Evolutionary conservation across 2,888 invertebrate species (phyloP), one percentile per base, ranked within the genome.

Genomic region (Torymus aiolomorphi): DNA sequence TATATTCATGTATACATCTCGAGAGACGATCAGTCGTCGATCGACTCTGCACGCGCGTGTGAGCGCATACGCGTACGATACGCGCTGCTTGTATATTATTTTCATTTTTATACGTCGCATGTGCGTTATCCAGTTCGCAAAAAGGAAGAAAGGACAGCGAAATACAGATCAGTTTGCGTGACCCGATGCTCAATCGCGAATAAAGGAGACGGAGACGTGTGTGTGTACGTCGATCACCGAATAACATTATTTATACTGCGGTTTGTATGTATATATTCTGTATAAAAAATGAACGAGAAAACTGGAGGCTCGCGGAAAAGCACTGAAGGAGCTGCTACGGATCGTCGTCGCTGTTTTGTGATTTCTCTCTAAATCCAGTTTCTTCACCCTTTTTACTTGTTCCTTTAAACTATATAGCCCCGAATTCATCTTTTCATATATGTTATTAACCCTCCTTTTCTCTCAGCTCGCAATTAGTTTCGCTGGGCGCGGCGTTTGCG

Each of bases 261-360:
- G 54, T 61, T 18, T 65, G 59, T 52, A 63, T 63, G 31, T 51
- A 49, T 24, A 56, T 63, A 65, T 42, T 73, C 13, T 66, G 51
- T 20, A 57, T 76, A 54, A 61, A 75, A 62, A 66, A 57, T 71
- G n/a, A 73, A 76, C 51, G 63, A 66, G 67, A 62, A 69, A 77
- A 77, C 80, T 78, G 80, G 82, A 78, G 82, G 80, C 78, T 80
- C 80, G 78, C 80, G 56, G 72, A 75, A 78, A 78, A 75, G 75
- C 75, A 70, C 75, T 79, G 79, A 74, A 79, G 67, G 69, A 79
- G 52, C 56, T 49, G 74, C 61, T 73, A 78, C 56, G 20, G 67
- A 78, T 73, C 61, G 59, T 62, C 67, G 49, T 66, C 49, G 66
- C 59, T 71, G 54, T 70, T 20, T 31, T 77, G 65, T 72, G 54